phyloP scores from a whole-genome alignment of 2,888 invertebrate genomes.

The Cremastinae sp. region DNA sequence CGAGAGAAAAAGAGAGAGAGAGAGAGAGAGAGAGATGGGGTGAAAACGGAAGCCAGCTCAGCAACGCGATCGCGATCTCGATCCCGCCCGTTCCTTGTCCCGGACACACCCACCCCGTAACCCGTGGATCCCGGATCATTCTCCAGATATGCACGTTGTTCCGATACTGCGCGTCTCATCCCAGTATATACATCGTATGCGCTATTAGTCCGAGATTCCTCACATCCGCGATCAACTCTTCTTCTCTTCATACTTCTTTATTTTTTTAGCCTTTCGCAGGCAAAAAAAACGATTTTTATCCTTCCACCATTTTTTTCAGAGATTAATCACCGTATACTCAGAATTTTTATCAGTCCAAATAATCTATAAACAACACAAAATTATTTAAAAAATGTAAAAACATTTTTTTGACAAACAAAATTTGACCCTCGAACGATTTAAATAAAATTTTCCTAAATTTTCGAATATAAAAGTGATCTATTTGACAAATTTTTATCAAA shows the following conservation, averaged over 20 bases:
- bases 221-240: slow-evolving; percentile 24
- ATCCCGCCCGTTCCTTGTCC: slow-evolving; percentile 80
- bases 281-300: not conserved
- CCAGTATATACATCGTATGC: slow-evolving; percentile 36
- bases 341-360: too few relatives aligned
- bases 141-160: slow-evolving; percentile 64
- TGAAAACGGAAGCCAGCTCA: slow-evolving; percentile 74
- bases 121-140: slow-evolving; percentile 66
- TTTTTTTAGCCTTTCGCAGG: not conserved
- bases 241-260: not conserved
- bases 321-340: too few relatives aligned
- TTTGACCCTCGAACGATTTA: too few relatives aligned
- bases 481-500: too few relatives aligned
- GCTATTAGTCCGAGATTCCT: slow-evolving; percentile 1
- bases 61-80: slow-evolving; percentile 77
- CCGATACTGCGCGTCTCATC: slow-evolving; percentile 62
- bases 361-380: too few relatives aligned
- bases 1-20: slow-evolving; percentile 27
- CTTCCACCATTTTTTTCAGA: not conserved
- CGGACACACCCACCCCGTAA: slow-evolving; percentile 80
- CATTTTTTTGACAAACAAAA: too few relatives aligned
- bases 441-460: too few relatives aligned
- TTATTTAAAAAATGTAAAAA: too few relatives aligned
- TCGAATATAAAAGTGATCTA: too few relatives aligned
- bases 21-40: slow-evolving; percentile 41